phyloP scores from a whole-genome alignment of 1,140 invertebrate species.

The Trachymyrmex septentrionalis region DNA sequence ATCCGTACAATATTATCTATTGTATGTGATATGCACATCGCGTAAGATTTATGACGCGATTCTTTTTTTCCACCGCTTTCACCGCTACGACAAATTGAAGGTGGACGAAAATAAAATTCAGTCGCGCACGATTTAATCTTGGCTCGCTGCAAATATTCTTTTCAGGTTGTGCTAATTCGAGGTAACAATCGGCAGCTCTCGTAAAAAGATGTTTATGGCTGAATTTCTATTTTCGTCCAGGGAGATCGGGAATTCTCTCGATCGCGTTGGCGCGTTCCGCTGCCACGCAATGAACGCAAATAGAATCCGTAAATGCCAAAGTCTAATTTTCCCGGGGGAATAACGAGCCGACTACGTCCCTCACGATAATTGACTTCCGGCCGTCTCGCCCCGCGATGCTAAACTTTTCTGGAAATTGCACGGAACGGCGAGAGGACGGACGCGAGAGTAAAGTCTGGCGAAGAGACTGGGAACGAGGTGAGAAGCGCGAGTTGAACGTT shows the following conservation, averaged over 20 bases:
- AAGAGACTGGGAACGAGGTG: constrained; percentile 40
- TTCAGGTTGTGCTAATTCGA: background rate
- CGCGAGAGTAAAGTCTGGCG: constrained; percentile 16
- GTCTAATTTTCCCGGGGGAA: constrained; percentile 20
- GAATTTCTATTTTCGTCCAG: background rate
- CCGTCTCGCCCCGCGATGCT: constrained; percentile 28
- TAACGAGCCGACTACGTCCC: constrained; percentile 44
- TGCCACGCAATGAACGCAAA: background rate
- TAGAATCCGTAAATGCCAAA: constrained; percentile 27
- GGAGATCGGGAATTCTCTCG: background rate
- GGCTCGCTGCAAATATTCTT: background rate
- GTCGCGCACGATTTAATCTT: background rate
- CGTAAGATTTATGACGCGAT: constrained; percentile 17
- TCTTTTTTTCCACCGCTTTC: no score
- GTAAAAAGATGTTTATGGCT: background rate
- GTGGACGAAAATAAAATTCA: background rate
- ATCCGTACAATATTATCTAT: background rate
- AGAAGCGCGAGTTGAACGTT: constrained; percentile 53
- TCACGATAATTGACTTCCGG: constrained; percentile 69
- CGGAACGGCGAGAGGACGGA: constrained; percentile 31
- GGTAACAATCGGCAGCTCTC: background rate
- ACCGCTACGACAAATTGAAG: constrained; percentile 3
- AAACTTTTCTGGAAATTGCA: constrained; percentile 66
- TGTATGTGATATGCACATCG: constrained; percentile 24
- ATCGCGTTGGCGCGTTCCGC: background rate